Evolutionary conservation across 2,888 invertebrate genomes (phyloP), one percentile per base, ranked within the genome.

Genomic region (Branchinecta sandiegonensis): DNA sequence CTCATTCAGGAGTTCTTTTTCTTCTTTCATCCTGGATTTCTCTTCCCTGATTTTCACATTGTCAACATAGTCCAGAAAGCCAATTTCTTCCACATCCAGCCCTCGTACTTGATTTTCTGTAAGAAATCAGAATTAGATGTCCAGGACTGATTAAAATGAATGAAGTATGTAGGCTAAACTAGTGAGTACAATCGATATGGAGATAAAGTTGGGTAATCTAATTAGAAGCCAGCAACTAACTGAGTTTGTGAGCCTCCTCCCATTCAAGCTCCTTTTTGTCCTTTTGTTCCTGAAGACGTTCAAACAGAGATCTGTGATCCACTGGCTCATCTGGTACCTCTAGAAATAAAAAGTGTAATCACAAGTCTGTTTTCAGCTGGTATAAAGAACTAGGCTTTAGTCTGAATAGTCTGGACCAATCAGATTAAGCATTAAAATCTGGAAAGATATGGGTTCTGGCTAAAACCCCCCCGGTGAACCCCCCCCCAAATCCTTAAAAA

Each of bases 221-320:
- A 37, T 37, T 37, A 37, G 5, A 37, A 37, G 37, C 37, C 37
- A 37, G 6, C 37, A 37, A 80, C 86, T 81, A 80, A 95, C 95
- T 95, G n/a, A 96, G 82, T 80, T 90, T 92, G 75, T 92, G 91
- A 5, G 94, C 88, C 77, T 97, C 97, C 77, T 96, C 95, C 81
- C 87, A 92, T 79, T 97, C 97, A 23, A 90, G 83, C 73, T 97
- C 91, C 74, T 90, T 90, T 77, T 89, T 90, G 73, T 88, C 83
- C 76, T 90, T 90, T 76, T 96, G 94, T 74, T 95, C 95, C 77
- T 95, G 89, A 12, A 99, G 81, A 14, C 92, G 84, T 67, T 95
- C 94, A 78, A 84, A 99, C n/a, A 99, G 79, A 7, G 94, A 90
- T 72, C 96, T 81, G 2, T 83, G 83, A 76, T 95, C 94, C 73